These are phyloP conservation scores for Heteromurus nitidus DNA, from an alignment of 2,888 invertebrate genomes.

Conservation along the genomic window DNA sequence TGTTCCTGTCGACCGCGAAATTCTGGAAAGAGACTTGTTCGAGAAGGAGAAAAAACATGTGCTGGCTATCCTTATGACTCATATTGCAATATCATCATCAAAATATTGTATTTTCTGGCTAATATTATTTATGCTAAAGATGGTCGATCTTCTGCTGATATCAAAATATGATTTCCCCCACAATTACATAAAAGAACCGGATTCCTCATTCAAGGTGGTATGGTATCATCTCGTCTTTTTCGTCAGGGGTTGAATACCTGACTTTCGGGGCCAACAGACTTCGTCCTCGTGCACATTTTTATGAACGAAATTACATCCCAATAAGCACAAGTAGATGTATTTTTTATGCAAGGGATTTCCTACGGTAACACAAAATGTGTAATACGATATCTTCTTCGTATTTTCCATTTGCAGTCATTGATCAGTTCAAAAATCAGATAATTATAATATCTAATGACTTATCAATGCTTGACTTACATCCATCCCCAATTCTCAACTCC, in stretches of 20 bases:
- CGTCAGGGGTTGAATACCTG: constrained; percentile 11
- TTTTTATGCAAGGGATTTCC: not conserved
- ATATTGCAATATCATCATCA: too few species aligned
- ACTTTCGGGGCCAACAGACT: constrained; percentile 21
- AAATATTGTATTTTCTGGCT: too few species aligned
- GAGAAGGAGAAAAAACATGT: too few species aligned
- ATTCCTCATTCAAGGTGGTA: constrained; percentile 12
- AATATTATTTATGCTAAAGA: too few species aligned
- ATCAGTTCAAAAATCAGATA: constrained; percentile 6
- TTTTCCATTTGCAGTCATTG: not conserved
- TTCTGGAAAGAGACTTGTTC: too few species aligned
- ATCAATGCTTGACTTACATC: constrained; percentile 10
- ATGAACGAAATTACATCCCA: not conserved
- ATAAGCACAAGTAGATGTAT: too few species aligned
- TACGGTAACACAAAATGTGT: not conserved
- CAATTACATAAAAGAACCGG: constrained; percentile 26
- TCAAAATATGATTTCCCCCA: not conserved
- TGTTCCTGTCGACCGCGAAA: too few species aligned
- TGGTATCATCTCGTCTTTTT: too few species aligned
- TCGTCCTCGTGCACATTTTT: constrained; percentile 33
- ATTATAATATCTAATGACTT: constrained; percentile 29
- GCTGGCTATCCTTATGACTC: too few species aligned
- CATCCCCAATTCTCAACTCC: constrained; percentile 11
- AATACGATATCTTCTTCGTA: not conserved
- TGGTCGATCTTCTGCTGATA: too few species aligned